These are phyloP conservation scores for Diaperis boleti DNA, from an alignment of 2,888 invertebrate genomes.

Conservation along the genomic window DNA sequence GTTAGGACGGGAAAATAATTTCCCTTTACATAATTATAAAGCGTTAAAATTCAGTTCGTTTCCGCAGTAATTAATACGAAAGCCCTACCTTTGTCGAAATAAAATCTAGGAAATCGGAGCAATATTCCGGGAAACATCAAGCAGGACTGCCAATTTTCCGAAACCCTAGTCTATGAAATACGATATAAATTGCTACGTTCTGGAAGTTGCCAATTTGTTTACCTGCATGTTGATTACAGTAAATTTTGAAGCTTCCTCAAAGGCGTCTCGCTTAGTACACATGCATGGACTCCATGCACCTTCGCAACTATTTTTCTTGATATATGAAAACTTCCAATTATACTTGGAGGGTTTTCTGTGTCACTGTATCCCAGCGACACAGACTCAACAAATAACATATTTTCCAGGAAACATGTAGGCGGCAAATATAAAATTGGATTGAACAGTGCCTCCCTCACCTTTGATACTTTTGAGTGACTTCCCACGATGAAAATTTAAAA, in stretches of 20 bases:
- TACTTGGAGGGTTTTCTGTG: slow-evolving; percentile 22
- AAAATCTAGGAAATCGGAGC: slow-evolving; percentile 7
- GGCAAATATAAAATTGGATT: slow-evolving; percentile 24
- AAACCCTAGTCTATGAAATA: slow-evolving; percentile 26
- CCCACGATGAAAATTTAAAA: neutral
- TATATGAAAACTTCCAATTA: slow-evolving; percentile 28
- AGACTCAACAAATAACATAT: slow-evolving; percentile 20
- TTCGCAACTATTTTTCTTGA: slow-evolving; percentile 5
- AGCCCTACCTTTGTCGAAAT: slow-evolving; percentile 8
- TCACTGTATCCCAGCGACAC: slow-evolving; percentile 27
- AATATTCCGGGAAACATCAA: neutral
- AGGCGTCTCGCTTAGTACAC: slow-evolving; percentile 26
- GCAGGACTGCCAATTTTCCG: slow-evolving; percentile 17
- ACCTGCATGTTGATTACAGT: slow-evolving; percentile 28
- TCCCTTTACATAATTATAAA: slow-evolving; percentile 19
- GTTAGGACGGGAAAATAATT: slow-evolving; percentile 21
- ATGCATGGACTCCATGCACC: slow-evolving; percentile 4
- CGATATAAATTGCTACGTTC: slow-evolving; percentile 26
- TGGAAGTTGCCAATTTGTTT: slow-evolving; percentile 29
- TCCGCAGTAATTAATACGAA: slow-evolving; percentile 24
- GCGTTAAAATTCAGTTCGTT: slow-evolving; percentile 21
- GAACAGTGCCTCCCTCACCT: neutral
- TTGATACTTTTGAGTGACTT: neutral
- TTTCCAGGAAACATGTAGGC: slow-evolving; percentile 2
- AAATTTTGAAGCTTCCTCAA: slow-evolving; percentile 34